A percentile compares a stretch with the other conserved stretches of the same genome.
These are phyloP conservation scores for Crotalus tigris DNA, from an alignment of 2,113 vertebrate species.

Conservation along the genomic window DNA sequence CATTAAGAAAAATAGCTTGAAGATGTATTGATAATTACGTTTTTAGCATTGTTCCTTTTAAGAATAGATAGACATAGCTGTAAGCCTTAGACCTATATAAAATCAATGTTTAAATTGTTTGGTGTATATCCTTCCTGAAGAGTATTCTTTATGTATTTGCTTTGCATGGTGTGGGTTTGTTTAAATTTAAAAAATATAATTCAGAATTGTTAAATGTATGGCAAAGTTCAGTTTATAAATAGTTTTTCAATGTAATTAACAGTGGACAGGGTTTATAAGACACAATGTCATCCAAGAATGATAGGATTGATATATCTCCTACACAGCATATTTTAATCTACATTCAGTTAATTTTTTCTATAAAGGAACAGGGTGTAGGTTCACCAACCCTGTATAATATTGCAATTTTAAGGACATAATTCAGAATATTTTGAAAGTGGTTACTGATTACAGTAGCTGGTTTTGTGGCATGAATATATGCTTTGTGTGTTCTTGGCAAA, in stretches of 20 bases:
- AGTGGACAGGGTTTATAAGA: neutral
- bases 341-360: neutral
- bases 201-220: neutral
- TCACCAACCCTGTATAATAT: constrained; percentile 38
- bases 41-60: constrained; percentile 26
- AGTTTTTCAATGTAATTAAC: neutral
- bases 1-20: constrained; percentile 48
- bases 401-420: constrained; percentile 1
- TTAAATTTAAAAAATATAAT: constrained; percentile 10
- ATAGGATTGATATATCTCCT: neutral
- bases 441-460: neutral
- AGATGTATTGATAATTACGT: constrained; percentile 32
- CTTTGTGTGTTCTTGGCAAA: constrained; percentile 9
- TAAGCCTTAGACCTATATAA: constrained; percentile 1
- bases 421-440: constrained; percentile 47
- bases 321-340: neutral
- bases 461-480: constrained; percentile 27
- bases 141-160: neutral
- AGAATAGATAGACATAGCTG: constrained; percentile 31
- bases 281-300: neutral
- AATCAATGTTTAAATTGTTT: neutral
- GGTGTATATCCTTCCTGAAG: constrained; percentile 10
- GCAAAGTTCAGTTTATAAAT: neutral
- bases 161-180: neutral
- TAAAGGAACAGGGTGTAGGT: neutral